Base-by-base conservation (phyloP, 1,140 invertebrate species). In the Magallana gigas region DNA sequence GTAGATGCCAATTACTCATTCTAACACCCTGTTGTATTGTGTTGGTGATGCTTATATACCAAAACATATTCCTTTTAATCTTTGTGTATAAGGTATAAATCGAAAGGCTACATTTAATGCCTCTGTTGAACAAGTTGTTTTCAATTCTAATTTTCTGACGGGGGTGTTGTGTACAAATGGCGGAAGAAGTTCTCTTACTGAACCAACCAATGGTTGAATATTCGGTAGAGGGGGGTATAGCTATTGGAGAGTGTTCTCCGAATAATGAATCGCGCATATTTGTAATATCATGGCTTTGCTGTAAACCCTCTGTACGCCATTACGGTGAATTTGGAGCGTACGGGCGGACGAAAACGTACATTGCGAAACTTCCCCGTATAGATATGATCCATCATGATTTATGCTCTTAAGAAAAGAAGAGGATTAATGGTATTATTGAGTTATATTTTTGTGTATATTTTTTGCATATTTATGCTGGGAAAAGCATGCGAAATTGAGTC, bases 181-280 rank as follows among this genome's bases (percentile, higher is more conserved):
- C 23, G 12, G 11, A 29, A 29, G 60, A 23, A 48, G 18, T 36
- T 23, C 23, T 29, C 68, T 29, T 29, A 18, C 11, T 11, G 23
- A 84, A 60, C 64, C 14, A 83, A 81, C 90, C 90, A 91, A 91
- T 90, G 86, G 84, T 11, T 4, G 58, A 91, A 88, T 89, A 87
- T 83, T 29, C 2, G 8, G 8, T 83, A 86, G 85, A 90, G 89
- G 88, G 90, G 88, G 90, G 87, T 90, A 87, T n/a, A 0, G 3
- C 18, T 82, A 90, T 87, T 90, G 85, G 59, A 56, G 56, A 68
- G 76, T 83, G 83, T 83, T 18, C 71, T n/a, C 68, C 18, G 80
- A 18, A 83, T 81, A 89, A 64, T 90, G 59, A 68, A 89, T 86
- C 90, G 88, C 90, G 90, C 90, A 91, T 91, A 90, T 91, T 91